Evolutionary conservation across 2,797 vertebrate genomes (phyloP).

Genomic region (Pseudochirops cupreus): DNA sequence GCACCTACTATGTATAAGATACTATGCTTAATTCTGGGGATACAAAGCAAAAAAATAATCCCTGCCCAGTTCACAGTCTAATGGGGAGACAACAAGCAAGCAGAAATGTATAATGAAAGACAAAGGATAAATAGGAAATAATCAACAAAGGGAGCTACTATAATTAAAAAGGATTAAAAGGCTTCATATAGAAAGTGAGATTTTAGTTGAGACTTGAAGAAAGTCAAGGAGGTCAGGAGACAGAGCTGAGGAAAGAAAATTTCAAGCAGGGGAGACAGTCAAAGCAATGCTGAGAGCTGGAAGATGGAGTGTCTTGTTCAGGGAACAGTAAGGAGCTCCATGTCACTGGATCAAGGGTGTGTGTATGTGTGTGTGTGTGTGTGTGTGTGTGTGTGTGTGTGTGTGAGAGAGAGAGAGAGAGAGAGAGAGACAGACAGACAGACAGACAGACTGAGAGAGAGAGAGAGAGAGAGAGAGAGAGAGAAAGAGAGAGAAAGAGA

Average conservation of each 20-base stretch:
- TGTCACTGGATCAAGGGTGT: background rate
- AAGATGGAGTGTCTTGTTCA: background rate
- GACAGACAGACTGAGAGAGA: no score
- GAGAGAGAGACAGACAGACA: no score
- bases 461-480: no score
- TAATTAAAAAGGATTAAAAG: background rate
- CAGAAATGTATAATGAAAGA: background rate
- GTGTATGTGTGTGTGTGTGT: no score
- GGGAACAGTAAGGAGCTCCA: background rate
- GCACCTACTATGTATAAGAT: background rate
- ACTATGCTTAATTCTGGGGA: background rate
- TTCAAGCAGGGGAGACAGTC: no score
- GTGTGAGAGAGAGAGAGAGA: no score
- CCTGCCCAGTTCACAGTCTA: background rate
- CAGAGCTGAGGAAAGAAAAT: no score
- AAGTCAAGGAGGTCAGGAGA: background rate
- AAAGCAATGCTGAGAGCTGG: no score
- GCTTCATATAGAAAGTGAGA: background rate
- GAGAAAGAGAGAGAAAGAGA: no score
- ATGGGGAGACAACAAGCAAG: background rate
- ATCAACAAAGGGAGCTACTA: background rate
- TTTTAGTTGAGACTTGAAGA: background rate
- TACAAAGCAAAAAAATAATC: background rate
- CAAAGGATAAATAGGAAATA: background rate
- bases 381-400: no score